Evolutionary conservation across 2,113 vertebrate genomes (phyloP).

Genomic region (Cheilinus undulatus): DNA sequence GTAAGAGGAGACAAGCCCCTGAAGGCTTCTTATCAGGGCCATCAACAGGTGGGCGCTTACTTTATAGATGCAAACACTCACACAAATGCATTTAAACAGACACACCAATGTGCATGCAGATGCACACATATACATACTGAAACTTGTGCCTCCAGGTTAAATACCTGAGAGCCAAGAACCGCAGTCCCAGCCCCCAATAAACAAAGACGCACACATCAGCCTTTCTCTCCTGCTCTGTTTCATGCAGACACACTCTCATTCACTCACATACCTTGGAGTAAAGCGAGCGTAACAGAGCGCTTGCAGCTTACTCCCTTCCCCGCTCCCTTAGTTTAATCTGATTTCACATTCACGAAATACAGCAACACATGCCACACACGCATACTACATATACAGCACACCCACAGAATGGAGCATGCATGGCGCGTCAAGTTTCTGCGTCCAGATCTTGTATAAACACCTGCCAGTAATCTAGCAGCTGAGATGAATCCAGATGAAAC

Average conservation of each 20-base stretch:
- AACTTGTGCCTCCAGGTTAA: conserved; percentile 54
- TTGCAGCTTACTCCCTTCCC: conserved; percentile 44
- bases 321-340: conserved; percentile 59
- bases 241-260: conserved; percentile 16
- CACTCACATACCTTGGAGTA: conserved; percentile 65
- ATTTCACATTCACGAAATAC: conserved; percentile 61
- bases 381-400: conserved; percentile 34
- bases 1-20: conserved; percentile 49
- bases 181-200: conserved; percentile 5
- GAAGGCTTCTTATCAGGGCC: conserved; percentile 63
- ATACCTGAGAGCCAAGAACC: conserved; percentile 66
- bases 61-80: conserved; percentile 35
- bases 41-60: conserved; percentile 72
- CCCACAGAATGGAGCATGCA: background rate
- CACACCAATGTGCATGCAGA: conserved; percentile 9
- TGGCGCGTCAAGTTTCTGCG: conserved; percentile 40
- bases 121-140: conserved; percentile 28
- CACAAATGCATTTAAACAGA: conserved; percentile 18
- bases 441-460: conserved; percentile 71
- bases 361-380: conserved; percentile 41
- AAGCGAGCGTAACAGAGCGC: conserved; percentile 65
- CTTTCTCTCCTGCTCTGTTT: background rate
- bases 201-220: conserved; percentile 22
- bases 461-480: conserved; percentile 68
- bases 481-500: conserved; percentile 74